Evolutionary conservation across 2,797 vertebrate species (phyloP), one percentile per base, ranked within the genome.

Genomic region (Protonibea diacanthus): DNA sequence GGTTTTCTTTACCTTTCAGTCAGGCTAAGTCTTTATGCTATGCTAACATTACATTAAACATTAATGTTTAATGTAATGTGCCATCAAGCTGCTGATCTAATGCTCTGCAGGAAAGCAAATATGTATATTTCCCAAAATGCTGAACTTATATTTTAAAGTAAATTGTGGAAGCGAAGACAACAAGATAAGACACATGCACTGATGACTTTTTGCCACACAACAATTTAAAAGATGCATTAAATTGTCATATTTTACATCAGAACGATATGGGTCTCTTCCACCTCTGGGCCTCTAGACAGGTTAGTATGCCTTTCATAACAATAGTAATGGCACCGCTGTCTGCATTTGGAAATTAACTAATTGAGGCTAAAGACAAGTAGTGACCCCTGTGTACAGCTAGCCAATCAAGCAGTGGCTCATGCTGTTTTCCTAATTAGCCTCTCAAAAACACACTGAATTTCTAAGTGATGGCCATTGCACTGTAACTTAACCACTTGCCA

Each of bases 301-400:
- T 71, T 64, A 49, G 23, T 38, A 8, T 74, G 42, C 5, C 56
- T 80, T 68, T 71, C 45, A 69, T 56, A 52, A 64, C 61, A 72
- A 78, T 60, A 76, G 25, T 76, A 53, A 27, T 48, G n/a, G 11
- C 62, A 61, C 49, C 42, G 42, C 59, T 52, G 33, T 69, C 67
- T 80, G 76, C 71, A 69, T 67, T 77, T 83, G 60, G 66, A 87
- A 78, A 70, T 77, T 11, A 73, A 17, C 44, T 83, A 62, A 82
- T 64, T 82, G 64, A 57, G 62, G 71, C 68, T 81, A 73, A 80
- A 70, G 65, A 63, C 21, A 10, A 10, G 45, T 33, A 66, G 45
- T 83, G 75, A 83, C 63, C 60, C 56, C 25, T 29, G 44, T 3
- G 5, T 67, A 27, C 21, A 74, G 51, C 10, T 52, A 62, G 61